phyloP scores from a whole-genome alignment of 2,888 invertebrate species.

The Netelia fuscicornis region DNA sequence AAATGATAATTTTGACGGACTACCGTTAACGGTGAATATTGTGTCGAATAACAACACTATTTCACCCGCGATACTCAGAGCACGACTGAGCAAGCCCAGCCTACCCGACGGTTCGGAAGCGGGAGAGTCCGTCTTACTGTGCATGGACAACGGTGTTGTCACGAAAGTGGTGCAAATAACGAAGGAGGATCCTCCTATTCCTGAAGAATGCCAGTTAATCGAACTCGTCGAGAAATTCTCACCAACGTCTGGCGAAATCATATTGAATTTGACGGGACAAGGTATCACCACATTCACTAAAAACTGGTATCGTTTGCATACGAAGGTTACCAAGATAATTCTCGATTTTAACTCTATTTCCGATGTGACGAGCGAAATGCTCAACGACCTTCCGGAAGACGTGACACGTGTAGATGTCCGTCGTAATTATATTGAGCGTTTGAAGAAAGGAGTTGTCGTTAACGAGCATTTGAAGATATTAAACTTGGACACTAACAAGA shows the following conservation, averaged over 20 bases:
- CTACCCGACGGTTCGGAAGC: not conserved
- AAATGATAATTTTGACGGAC: constrained; percentile 72
- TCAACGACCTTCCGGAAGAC: constrained; percentile 75
- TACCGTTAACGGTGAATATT: constrained; percentile 53
- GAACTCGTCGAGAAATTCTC: constrained; percentile 42
- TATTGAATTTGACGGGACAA: constrained; percentile 46
- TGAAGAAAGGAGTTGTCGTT: constrained; percentile 73
- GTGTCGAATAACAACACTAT: constrained; percentile 64
- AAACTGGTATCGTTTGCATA: constrained; percentile 75
- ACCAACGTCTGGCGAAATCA: not conserved
- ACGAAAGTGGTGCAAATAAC: too few relatives aligned
- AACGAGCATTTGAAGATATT: constrained; percentile 80
- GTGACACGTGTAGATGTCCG: constrained; percentile 71
- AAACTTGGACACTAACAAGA: constrained; percentile 81
- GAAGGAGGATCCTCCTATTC: constrained; percentile 54
- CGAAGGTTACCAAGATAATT: constrained; percentile 69
- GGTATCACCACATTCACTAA: constrained; percentile 73
- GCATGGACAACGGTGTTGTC: constrained; percentile 68
- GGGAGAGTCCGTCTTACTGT: constrained; percentile 53
- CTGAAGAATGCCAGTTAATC: constrained; percentile 51
- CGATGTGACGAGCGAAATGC: constrained; percentile 73
- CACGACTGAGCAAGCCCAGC: not conserved
- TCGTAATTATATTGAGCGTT: constrained; percentile 70
- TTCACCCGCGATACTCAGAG: not conserved
- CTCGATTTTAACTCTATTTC: constrained; percentile 73